phyloP scores from a whole-genome alignment of 2,888 invertebrate genomes.

The Automeris io region DNA sequence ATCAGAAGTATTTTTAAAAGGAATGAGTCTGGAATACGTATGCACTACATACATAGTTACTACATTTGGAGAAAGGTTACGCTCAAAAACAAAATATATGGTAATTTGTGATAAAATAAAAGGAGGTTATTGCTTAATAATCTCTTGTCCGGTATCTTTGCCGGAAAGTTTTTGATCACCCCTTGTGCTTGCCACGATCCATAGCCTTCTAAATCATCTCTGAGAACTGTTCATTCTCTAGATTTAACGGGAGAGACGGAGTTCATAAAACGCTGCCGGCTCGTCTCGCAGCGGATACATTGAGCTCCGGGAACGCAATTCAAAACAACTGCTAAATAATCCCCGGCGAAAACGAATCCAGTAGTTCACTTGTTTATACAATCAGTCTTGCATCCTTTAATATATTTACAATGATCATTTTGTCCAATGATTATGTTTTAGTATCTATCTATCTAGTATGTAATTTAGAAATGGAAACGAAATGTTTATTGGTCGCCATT shows the following conservation, averaged over 20 bases:
- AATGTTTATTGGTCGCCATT: slow-evolving; percentile 9
- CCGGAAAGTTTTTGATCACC: too few species aligned
- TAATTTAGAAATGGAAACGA: slow-evolving; percentile 35
- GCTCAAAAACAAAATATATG: too few species aligned
- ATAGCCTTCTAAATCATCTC: too few species aligned
- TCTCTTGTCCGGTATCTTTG: too few species aligned
- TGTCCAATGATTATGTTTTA: not conserved
- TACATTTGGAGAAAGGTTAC: too few species aligned
- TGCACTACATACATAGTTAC: too few species aligned
- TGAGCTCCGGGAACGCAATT: not conserved
- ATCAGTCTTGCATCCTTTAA: not conserved
- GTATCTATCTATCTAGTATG: slow-evolving; percentile 12
- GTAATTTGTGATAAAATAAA: too few species aligned
- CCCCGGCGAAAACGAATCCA: not conserved
- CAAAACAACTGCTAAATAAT: not conserved
- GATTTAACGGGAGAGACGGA: not conserved
- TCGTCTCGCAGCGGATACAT: not conserved
- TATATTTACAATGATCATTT: not conserved
- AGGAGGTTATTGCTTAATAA: too few species aligned
- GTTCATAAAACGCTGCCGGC: not conserved
- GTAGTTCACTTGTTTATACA: not conserved
- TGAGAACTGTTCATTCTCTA: not conserved
- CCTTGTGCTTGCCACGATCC: too few species aligned
- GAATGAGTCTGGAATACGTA: too few species aligned
- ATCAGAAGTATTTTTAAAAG: too few species aligned